These are phyloP conservation scores for Acanthornis magna DNA, from an alignment of 2,797 vertebrate genomes.

Conservation along the genomic window DNA sequence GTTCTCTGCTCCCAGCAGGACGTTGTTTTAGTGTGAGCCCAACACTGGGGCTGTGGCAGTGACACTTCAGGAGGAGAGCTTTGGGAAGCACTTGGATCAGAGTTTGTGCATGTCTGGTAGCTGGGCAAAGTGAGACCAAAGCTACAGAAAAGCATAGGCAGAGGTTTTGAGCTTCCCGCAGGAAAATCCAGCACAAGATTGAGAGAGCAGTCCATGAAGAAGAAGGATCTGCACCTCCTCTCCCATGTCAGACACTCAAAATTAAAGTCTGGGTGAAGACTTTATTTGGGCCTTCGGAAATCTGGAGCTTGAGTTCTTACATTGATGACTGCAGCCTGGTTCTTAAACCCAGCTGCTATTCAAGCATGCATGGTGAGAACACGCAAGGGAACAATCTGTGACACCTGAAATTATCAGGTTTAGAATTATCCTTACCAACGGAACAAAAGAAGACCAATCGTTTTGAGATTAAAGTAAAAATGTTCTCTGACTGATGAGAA, in stretches of 20 bases:
- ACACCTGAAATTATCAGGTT: constrained; percentile 33
- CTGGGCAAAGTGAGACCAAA: neutral
- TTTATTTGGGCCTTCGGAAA: neutral
- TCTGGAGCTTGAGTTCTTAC: neutral
- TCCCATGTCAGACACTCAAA: neutral
- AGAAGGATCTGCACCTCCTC: neutral
- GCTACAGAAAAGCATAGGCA: neutral
- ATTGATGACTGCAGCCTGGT: neutral
- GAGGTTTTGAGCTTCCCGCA: neutral
- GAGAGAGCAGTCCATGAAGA: neutral
- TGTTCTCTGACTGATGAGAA: neutral
- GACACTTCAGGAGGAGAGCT: neutral
- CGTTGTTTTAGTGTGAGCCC: neutral
- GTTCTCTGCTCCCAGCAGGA: neutral
- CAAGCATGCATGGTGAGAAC: neutral
- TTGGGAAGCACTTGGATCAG: neutral
- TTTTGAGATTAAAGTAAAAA: neutral
- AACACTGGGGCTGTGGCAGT: neutral
- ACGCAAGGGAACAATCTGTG: neutral
- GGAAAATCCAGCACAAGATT: neutral
- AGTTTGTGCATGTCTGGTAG: neutral
- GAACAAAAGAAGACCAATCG: neutral
- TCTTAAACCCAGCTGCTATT: neutral
- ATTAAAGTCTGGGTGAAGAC: neutral
- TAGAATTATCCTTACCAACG: neutral